Percentiles rank a stretch among this genome's conserved stretches.
These are phyloP conservation scores for Gavia stellata DNA, from an alignment of 2,113 vertebrate species.

Conservation along the genomic window DNA sequence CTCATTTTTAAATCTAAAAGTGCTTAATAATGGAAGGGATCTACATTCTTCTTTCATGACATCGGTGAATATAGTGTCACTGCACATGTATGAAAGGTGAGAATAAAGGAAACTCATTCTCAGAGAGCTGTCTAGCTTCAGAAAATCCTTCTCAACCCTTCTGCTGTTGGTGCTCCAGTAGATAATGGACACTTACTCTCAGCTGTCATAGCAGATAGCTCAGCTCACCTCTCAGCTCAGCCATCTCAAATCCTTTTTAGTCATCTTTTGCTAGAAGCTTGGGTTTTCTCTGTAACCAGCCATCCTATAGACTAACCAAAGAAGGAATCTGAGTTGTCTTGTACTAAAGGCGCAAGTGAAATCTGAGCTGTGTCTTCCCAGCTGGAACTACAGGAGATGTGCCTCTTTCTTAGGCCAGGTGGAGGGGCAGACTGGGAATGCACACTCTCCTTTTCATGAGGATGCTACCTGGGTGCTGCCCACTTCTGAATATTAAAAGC, in stretches of 20 bases:
- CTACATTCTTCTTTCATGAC: background rate
- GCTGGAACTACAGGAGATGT: background rate
- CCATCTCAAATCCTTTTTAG: background rate
- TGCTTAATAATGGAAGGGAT: background rate
- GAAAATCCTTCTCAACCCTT: background rate
- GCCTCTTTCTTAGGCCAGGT: background rate
- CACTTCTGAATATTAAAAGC: background rate
- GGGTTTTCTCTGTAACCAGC: background rate
- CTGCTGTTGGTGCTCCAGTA: background rate
- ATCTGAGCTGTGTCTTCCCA: background rate
- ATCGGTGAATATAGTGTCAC: background rate
- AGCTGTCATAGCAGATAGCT: background rate
- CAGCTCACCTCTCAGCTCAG: background rate
- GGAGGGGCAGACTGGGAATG: too few relatives aligned
- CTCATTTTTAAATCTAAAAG: background rate
- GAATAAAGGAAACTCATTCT: background rate
- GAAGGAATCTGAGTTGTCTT: background rate
- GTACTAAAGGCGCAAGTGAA: background rate
- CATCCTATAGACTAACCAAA: background rate
- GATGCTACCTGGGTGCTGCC: background rate
- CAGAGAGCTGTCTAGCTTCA: background rate
- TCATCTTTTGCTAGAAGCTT: too few relatives aligned
- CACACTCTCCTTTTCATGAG: accelerated
- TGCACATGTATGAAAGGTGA: background rate
- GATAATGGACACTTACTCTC: background rate